Evolutionary conservation across 2,797 vertebrate species (phyloP).

Genomic region (Danio tinwini): DNA sequence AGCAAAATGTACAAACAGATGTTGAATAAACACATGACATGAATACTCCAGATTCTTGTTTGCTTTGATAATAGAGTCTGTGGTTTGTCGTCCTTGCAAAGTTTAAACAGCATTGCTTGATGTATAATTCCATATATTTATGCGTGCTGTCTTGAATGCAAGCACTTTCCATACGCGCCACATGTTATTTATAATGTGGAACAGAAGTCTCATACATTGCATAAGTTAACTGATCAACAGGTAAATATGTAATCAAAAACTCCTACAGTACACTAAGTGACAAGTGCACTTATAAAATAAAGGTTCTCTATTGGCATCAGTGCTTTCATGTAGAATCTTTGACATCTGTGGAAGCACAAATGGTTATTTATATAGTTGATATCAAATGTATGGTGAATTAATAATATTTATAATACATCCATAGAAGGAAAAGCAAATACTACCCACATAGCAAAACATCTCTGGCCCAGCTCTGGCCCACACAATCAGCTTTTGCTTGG

Average conservation of each 20-base stretch:
- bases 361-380: too few relatives aligned
- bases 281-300: not conserved
- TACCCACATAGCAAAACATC: too few relatives aligned
- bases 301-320: not conserved
- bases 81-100: slow-evolving; percentile 12
- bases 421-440: too few relatives aligned
- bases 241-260: too few relatives aligned
- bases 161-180: not conserved
- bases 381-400: too few relatives aligned
- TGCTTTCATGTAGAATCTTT: too few relatives aligned
- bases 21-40: not conserved
- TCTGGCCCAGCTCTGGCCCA: too few relatives aligned
- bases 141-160: not conserved
- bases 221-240: not conserved
- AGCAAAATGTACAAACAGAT: slow-evolving; percentile 6
- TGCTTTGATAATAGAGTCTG: slow-evolving; percentile 9
- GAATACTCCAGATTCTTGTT: slow-evolving; percentile 10
- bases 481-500: too few relatives aligned
- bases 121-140: not conserved
- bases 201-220: not conserved
- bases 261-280: too few relatives aligned
- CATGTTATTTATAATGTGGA: too few relatives aligned
- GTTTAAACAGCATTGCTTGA: not conserved
- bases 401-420: too few relatives aligned
- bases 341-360: too few relatives aligned